Percentiles rank a stretch among this genome's conserved stretches.
These are phyloP conservation scores for Galbula dea DNA, from an alignment of 2,113 vertebrate species.

Conservation along the genomic window DNA sequence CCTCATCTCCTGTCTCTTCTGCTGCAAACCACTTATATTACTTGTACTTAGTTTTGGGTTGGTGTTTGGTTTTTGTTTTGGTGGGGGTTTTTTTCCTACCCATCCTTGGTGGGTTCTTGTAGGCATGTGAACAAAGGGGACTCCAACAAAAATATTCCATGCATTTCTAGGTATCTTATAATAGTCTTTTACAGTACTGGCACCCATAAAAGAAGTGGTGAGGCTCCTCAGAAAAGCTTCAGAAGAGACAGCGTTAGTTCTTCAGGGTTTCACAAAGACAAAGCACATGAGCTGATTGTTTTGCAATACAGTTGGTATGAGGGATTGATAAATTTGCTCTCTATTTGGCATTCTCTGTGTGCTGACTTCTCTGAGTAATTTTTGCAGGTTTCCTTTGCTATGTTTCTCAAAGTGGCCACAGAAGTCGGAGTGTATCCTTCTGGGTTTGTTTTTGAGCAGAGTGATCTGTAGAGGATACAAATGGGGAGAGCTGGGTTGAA, in stretches of 20 bases:
- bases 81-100: neutral
- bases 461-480: neutral
- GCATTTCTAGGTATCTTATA: neutral
- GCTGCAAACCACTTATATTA: neutral
- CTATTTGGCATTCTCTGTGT: neutral
- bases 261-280: neutral
- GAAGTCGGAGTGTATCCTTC: neutral
- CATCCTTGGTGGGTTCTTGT: neutral
- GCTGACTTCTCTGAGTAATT: neutral
- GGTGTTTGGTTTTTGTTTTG: no score
- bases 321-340: neutral
- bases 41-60: neutral
- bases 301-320: neutral
- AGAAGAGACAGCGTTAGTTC: neutral
- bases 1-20: neutral
- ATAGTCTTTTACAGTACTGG: neutral
- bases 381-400: neutral
- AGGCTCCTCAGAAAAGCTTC: neutral
- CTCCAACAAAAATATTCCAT: neutral
- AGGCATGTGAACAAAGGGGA: neutral
- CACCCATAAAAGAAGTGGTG: neutral
- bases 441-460: neutral
- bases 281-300: neutral
- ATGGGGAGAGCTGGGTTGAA: neutral
- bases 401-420: neutral